Evolutionary conservation across 2,113 vertebrate species (phyloP).

Genomic region (Pagrus major): DNA sequence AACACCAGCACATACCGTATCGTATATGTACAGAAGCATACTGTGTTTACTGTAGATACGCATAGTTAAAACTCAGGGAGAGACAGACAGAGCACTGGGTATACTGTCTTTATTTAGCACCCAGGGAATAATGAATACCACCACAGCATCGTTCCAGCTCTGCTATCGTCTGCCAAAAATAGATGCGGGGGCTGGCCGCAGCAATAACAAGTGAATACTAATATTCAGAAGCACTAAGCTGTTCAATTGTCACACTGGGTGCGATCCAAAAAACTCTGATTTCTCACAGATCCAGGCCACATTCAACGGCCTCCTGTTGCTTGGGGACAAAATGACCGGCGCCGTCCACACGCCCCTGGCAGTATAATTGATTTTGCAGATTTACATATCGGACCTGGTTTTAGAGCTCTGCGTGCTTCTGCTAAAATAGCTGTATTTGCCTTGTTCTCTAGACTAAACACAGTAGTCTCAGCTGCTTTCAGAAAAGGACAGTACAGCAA

Average conservation of each 20-base stretch:
- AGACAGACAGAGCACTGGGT: slow-evolving; percentile 18
- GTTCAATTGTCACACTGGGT: slow-evolving; percentile 62
- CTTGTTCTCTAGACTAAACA: slow-evolving; percentile 30
- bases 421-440: slow-evolving; percentile 7
- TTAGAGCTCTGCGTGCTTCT: slow-evolving; percentile 10
- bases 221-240: slow-evolving; percentile 62
- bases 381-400: slow-evolving; percentile 41
- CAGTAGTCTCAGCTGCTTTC: not conserved
- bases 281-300: slow-evolving; percentile 54
- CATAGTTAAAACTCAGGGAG: not conserved
- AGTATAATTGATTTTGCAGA: slow-evolving; percentile 60
- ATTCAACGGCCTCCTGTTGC: slow-evolving; percentile 59
- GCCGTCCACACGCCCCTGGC: slow-evolving; percentile 23
- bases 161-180: slow-evolving; percentile 72
- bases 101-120: slow-evolving; percentile 50
- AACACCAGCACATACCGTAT: not conserved
- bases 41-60: not conserved
- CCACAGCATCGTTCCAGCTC: slow-evolving; percentile 52
- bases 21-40: not conserved
- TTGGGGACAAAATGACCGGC: slow-evolving; percentile 43
- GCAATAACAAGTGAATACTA: slow-evolving; percentile 67
- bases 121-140: slow-evolving; percentile 59
- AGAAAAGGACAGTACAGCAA: not conserved
- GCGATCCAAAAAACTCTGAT: slow-evolving; percentile 34
- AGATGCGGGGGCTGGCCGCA: slow-evolving; percentile 51